phyloP scores from a whole-genome alignment of 37 sponge, comb jelly and placozoan genomes.

The Aplysina aerophoba region DNA sequence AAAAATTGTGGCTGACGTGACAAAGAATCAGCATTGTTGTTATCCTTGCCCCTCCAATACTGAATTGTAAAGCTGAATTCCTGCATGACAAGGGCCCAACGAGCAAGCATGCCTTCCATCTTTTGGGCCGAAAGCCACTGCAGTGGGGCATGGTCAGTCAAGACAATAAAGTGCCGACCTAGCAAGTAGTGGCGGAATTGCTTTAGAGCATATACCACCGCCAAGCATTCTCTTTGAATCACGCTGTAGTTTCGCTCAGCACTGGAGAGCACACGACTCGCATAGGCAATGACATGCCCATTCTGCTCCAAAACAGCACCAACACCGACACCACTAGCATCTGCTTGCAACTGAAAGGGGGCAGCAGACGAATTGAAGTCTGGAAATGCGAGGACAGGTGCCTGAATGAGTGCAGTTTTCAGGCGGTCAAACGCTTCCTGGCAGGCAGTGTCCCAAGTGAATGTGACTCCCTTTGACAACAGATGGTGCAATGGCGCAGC shows the following conservation, averaged over 20 bases:
- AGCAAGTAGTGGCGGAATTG: conserved; percentile 8
- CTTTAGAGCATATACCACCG: not conserved
- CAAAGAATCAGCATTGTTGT: conserved; percentile 61
- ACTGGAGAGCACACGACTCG: not conserved
- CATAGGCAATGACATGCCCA: conserved; percentile 18
- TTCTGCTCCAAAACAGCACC: conserved; percentile 11
- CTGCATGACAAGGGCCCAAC: not conserved
- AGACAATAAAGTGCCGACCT: not conserved
- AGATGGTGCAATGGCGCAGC: not conserved
- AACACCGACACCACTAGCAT: conserved; percentile 1
- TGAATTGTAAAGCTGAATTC: conserved; percentile 2
- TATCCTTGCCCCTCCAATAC: conserved; percentile 41
- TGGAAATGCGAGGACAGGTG: conserved; percentile 26
- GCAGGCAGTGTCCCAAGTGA: not conserved
- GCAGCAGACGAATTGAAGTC: not conserved
- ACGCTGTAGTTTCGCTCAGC: not conserved
- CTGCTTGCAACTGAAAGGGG: not conserved
- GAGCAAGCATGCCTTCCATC: not conserved
- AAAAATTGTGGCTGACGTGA: too few relatives aligned
- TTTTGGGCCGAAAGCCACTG: not conserved
- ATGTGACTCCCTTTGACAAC: not conserved
- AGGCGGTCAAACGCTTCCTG: not conserved
- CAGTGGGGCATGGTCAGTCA: not conserved
- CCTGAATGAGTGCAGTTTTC: not conserved
- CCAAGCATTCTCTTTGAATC: not conserved